These are phyloP conservation scores for Zonitis immaculata DNA, from an alignment of 2,888 invertebrate genomes.

Conservation along the genomic window DNA sequence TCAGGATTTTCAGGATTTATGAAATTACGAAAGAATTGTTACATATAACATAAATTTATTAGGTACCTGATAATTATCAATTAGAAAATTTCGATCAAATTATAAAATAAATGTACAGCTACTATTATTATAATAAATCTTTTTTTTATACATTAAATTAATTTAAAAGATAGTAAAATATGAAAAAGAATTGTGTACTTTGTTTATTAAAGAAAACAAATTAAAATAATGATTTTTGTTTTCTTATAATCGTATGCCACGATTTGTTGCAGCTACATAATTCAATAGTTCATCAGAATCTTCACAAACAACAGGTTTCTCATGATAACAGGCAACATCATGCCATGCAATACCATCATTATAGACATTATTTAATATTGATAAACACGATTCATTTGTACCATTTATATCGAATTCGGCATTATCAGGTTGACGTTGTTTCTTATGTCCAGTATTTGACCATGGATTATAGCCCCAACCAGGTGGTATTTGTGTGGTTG, in stretches of 20 bases:
- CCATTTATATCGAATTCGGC: constrained; percentile 87
- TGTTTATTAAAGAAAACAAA: background rate
- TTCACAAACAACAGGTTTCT: constrained; percentile 88
- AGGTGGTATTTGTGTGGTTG: constrained; percentile 69
- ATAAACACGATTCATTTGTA: constrained; percentile 81
- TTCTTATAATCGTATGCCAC: constrained; percentile 73
- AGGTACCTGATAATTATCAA: constrained; percentile 23
- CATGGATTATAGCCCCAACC: constrained; percentile 84
- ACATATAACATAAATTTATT: constrained; percentile 28
- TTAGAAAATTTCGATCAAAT: constrained; percentile 7
- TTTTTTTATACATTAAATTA: constrained; percentile 20
- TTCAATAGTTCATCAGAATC: constrained; percentile 84
- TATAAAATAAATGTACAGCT: constrained; percentile 28
- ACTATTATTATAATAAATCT: background rate
- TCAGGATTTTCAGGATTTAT: too few relatives aligned
- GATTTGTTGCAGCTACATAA: constrained; percentile 81
- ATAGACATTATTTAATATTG: constrained; percentile 87
- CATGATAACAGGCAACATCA: constrained; percentile 90
- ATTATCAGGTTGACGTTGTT: constrained; percentile 82
- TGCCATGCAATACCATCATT: constrained; percentile 93
- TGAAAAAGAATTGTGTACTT: constrained; percentile 12
- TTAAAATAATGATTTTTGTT: constrained; percentile 7
- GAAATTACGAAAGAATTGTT: background rate
- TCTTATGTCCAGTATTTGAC: constrained; percentile 89
- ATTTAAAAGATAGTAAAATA: constrained; percentile 12